These are phyloP conservation scores for Oscheius sp. DNA, from an alignment of 2,888 invertebrate species.

Conservation along the genomic window DNA sequence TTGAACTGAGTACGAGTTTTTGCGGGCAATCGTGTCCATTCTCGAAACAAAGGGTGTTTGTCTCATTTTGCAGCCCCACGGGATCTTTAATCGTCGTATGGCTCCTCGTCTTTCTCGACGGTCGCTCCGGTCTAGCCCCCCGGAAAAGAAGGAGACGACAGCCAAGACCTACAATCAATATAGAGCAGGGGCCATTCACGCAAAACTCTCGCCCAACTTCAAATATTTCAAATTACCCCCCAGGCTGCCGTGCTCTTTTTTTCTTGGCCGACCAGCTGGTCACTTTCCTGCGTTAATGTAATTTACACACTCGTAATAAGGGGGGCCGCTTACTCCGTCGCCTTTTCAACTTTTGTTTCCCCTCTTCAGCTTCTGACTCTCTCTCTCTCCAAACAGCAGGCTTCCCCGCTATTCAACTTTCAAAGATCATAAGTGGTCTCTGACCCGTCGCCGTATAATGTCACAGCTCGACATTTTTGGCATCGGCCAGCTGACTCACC, in stretches of 20 bases:
- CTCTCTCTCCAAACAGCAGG: neutral
- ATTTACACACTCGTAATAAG: slow-evolving; percentile 21
- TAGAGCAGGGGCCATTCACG: slow-evolving; percentile 35
- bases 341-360: too few species aligned
- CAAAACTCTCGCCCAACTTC: slow-evolving; percentile 35
- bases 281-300: slow-evolving; percentile 5
- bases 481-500: neutral
- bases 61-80: slow-evolving; percentile 15
- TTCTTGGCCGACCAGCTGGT: neutral
- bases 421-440: too few species aligned
- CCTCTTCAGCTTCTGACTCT: neutral
- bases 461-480: neutral
- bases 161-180: slow-evolving; percentile 32
- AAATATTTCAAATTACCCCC: slow-evolving; percentile 20
- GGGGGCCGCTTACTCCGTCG: neutral
- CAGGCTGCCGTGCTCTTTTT: neutral
- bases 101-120: neutral
- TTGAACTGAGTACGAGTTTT: neutral
- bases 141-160: slow-evolving; percentile 37
- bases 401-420: too few species aligned
- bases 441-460: neutral
- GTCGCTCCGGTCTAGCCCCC: neutral
- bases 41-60: neutral
- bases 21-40: slow-evolving; percentile 1
- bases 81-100: slow-evolving; percentile 2